Percentiles rank a stretch among this genome's conserved stretches.
Evolutionary conservation across 2,888 invertebrate genomes (phyloP).

Genomic region (Oligia strigilis): DNA sequence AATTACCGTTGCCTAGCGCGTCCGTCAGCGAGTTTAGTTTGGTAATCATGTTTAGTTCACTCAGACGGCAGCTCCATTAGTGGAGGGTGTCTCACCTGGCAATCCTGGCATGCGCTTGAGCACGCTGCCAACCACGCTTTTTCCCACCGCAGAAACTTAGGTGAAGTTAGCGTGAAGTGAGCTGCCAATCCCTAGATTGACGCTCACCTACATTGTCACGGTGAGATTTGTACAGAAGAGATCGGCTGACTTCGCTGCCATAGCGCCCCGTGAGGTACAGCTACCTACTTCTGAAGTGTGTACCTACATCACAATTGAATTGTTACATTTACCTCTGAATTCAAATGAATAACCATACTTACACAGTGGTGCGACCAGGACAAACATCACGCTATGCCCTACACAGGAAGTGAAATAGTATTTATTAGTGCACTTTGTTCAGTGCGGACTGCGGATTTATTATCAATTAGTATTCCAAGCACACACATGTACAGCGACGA

Average conservation of each 20-base stretch:
- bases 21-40: too few species aligned
- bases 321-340: background rate
- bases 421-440: background rate
- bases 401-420: background rate
- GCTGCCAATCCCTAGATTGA: too few species aligned
- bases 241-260: background rate
- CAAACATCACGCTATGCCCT: constrained; percentile 4
- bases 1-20: too few species aligned
- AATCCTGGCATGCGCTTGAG: too few species aligned
- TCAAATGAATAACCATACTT: constrained; percentile 10
- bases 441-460: background rate
- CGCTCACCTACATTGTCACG: background rate
- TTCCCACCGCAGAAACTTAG: too few species aligned
- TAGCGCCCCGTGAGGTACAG: background rate
- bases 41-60: too few species aligned
- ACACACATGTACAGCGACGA: background rate
- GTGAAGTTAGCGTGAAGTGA: too few species aligned
- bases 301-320: background rate
- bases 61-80: too few species aligned
- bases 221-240: background rate
- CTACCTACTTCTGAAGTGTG: background rate
- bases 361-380: constrained; percentile 6
- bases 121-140: too few species aligned
- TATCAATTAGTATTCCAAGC: background rate
- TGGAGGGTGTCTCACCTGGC: too few species aligned